Conservation (phyloP, 2,888 invertebrate species). For the Galerucella calmariensis region DNA sequence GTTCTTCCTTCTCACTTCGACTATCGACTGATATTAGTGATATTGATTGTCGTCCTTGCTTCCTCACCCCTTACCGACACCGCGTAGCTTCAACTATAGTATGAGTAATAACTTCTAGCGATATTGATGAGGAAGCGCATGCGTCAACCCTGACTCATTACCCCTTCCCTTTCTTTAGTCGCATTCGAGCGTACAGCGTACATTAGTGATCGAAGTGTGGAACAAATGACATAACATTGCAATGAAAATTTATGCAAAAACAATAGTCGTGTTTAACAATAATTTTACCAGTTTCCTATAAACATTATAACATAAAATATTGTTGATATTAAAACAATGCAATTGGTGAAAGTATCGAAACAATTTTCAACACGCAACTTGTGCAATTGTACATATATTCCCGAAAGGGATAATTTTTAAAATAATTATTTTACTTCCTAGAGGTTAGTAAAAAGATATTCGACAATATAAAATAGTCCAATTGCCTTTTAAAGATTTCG, state of each 20-base stretch:
- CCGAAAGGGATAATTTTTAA: conserved; percentile 7
- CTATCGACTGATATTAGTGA: no score
- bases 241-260: neutral
- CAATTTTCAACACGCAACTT: conserved; percentile 10
- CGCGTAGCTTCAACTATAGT: no score
- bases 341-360: conserved; percentile 8
- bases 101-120: no score
- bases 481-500: no score
- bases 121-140: no score
- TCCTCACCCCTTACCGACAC: no score
- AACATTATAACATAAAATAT: neutral
- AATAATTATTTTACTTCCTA: conserved; percentile 24
- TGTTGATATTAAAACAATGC: neutral
- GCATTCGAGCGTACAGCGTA: no score
- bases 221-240: neutral
- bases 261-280: neutral
- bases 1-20: no score
- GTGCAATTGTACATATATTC: neutral
- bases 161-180: no score
- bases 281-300: neutral
- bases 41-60: no score
- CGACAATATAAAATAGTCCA: neutral
- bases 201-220: no score
- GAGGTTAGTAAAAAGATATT: neutral
- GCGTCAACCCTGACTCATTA: no score